phyloP scores from a whole-genome alignment of 2,113 vertebrate genomes.

The Ursus arctos region DNA sequence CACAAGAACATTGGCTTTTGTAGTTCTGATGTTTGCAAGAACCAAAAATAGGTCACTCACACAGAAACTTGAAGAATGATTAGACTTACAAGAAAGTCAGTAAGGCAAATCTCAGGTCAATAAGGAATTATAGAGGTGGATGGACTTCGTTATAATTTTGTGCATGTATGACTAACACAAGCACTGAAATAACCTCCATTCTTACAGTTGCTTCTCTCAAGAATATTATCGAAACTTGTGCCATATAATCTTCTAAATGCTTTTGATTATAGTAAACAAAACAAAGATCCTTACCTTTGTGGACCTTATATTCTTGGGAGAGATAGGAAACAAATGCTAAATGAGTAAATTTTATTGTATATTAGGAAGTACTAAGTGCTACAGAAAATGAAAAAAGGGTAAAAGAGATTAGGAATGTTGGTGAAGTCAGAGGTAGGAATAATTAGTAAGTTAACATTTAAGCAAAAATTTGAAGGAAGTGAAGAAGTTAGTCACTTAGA shows the following conservation, averaged over 20 bases:
- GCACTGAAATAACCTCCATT: not conserved
- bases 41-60: not conserved
- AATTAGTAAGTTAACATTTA: constrained; percentile 40
- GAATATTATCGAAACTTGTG: not conserved
- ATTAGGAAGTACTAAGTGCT: not conserved
- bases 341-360: constrained; percentile 30
- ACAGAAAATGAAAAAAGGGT: not conserved
- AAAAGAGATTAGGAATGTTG: not conserved
- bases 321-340: constrained; percentile 13
- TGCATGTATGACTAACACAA: not conserved
- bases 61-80: not conserved
- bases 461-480: constrained; percentile 50
- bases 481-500: not conserved
- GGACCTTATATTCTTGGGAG: constrained; percentile 33
- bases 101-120: constrained; percentile 49
- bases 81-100: not conserved
- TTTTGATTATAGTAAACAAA: constrained; percentile 3
- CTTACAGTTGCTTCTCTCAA: constrained; percentile 47
- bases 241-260: not conserved
- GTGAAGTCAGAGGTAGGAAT: not conserved
- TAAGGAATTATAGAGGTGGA: not conserved
- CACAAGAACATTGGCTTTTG: not conserved
- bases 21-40: not conserved
- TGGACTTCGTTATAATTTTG: not conserved
- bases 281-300: constrained; percentile 35